Evolutionary conservation across 2,113 vertebrate genomes (phyloP), one percentile per base, ranked within the genome.

Genomic region (Panthera leo): DNA sequence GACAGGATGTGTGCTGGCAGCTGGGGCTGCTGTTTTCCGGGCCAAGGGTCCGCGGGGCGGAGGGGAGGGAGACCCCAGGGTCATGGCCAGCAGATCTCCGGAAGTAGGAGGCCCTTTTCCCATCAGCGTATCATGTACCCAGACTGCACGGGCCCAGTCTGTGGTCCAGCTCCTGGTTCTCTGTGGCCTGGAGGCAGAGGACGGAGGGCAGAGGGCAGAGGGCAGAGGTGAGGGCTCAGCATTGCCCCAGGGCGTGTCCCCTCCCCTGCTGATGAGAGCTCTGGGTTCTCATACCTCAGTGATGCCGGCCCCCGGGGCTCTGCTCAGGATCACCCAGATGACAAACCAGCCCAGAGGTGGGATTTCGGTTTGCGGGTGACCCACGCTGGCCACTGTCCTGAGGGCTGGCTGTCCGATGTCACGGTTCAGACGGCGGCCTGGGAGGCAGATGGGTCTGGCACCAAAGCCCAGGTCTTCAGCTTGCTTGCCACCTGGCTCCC

Each of bases 401-500:
- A 45, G 75, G 51, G 83, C 2, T 3, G 5, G 34, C 36, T 29
- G 15, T 68, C 58, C 11, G 27, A 36, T 9, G 55, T 48, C 55
- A 10, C 0, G 25, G 65, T 39, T 13, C 7, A 0, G 68, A 51
- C 31, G 0, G 3, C 1, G 42, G 61, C 36, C 45, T 34, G 45
- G 68, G 51, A 23, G 39, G 39, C 68, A 15, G 84, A 39, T 1
- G 4, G 39, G 15, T 3, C 27, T 27, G 48, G 34, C 48, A 2
- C 51, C 23, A 36, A 27, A 18, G 34, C 39, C 31, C 13, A 31
- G 34, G 16, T 25, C 25, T 13, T 14, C 25, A 0, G 14, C n/a
- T 48, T 16, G 31, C 45, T 65, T 45, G n/a, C 25, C 2, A 1
- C 45, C 83, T 73, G 89, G 45, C 5, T 36, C 53, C 71, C 1